Evolutionary conservation across 2,113 vertebrate genomes (phyloP).

Genomic region (Cepphus grylle): DNA sequence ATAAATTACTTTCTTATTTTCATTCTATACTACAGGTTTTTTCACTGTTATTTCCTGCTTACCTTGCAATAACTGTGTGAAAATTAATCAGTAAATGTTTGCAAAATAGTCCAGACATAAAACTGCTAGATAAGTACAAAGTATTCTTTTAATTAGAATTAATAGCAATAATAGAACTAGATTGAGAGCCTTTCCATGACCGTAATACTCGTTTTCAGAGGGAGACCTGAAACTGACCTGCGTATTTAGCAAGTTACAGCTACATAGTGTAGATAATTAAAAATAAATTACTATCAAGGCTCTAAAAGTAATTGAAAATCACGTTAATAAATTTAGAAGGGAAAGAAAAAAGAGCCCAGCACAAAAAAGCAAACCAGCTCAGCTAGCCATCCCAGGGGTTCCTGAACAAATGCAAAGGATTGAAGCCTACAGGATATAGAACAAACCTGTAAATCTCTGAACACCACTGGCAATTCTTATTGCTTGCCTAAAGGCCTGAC

Average conservation of each 20-base stretch:
- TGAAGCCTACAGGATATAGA: not conserved
- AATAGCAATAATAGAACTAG: slow-evolving; percentile 29
- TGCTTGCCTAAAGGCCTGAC: slow-evolving; percentile 24
- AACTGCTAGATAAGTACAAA: slow-evolving; percentile 11
- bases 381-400: not conserved
- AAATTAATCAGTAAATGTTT: slow-evolving; percentile 39
- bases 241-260: slow-evolving; percentile 48
- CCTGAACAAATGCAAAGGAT: not conserved
- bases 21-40: not conserved
- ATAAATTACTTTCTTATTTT: not conserved
- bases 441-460: slow-evolving; percentile 11
- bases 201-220: not conserved
- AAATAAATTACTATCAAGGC: slow-evolving; percentile 47
- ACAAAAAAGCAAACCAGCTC: not conserved
- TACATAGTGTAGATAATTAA: slow-evolving; percentile 54
- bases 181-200: slow-evolving; percentile 20
- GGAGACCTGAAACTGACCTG: slow-evolving; percentile 51
- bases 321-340: slow-evolving; percentile 44
- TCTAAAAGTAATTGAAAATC: slow-evolving; percentile 62
- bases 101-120: slow-evolving; percentile 34
- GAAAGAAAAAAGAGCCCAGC: not conserved
- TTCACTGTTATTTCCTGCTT: not conserved
- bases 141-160: slow-evolving; percentile 40
- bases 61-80: not conserved
- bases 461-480: not conserved